A percentile compares a stretch with the other conserved stretches of the same genome.
phyloP scores from a whole-genome alignment of 2,797 vertebrate genomes.

The Cyclopterus lumpus region DNA sequence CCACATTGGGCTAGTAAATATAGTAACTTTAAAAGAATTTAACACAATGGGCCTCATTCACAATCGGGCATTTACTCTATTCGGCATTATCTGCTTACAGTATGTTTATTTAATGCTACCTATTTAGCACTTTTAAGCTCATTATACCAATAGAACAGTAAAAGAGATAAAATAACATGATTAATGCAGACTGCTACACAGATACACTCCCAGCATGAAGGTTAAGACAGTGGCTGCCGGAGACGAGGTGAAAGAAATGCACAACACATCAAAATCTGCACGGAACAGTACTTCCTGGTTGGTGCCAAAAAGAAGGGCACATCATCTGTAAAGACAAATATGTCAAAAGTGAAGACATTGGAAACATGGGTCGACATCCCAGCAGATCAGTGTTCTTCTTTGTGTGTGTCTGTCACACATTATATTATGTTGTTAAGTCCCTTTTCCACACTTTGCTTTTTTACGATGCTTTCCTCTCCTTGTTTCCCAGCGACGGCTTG shows the following conservation, averaged over 20 bases:
- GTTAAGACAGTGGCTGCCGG: not conserved
- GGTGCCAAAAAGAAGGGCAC: not conserved
- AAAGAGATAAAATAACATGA: not conserved
- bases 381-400: not conserved
- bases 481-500: conserved; percentile 15
- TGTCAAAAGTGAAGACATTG: not conserved
- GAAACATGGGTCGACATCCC: not conserved
- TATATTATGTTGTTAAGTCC: not conserved
- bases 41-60: no score
- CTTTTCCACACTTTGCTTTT: not conserved
- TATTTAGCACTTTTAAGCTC: not conserved
- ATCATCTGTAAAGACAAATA: not conserved
- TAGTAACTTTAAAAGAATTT: no score
- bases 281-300: not conserved
- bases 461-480: not conserved
- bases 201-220: not conserved
- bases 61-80: no score
- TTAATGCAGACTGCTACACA: not conserved
- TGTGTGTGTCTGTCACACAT: not conserved
- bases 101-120: not conserved
- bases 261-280: not conserved
- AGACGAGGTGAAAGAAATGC: not conserved
- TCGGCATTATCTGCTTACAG: not conserved
- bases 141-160: not conserved
- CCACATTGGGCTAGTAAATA: no score